phyloP scores from a whole-genome alignment of 2,797 vertebrate species.

The Chloroceryle inda region DNA sequence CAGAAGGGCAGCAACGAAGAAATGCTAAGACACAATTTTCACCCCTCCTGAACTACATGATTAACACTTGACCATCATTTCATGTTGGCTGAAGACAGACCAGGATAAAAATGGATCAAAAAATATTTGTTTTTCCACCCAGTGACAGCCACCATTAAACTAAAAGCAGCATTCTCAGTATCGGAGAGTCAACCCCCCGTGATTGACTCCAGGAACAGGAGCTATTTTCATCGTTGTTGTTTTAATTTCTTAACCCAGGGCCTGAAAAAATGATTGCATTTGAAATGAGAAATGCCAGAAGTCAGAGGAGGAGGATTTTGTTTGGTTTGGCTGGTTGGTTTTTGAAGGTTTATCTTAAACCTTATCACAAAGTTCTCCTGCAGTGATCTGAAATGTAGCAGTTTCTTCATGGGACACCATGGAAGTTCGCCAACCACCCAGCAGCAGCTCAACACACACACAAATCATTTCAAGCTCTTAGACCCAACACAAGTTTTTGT shows the following conservation, averaged over 20 bases:
- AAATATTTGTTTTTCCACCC: neutral
- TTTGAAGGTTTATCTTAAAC: neutral
- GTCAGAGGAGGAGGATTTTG: neutral
- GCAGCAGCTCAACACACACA: neutral
- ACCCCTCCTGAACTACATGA: neutral
- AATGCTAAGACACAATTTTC: neutral
- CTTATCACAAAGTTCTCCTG: neutral
- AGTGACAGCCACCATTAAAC: neutral
- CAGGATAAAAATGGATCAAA: neutral
- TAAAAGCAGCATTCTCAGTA: neutral
- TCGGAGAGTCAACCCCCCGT: neutral
- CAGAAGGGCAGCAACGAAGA: neutral
- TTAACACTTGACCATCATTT: neutral
- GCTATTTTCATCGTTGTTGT: neutral
- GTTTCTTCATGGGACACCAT: neutral
- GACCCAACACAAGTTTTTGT: neutral
- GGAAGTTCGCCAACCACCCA: neutral
- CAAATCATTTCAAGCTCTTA: neutral
- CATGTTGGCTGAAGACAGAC: neutral
- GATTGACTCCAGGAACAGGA: neutral
- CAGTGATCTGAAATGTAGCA: neutral
- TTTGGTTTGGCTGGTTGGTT: neutral
- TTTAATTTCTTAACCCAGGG: neutral
- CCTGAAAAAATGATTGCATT: neutral
- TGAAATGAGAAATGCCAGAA: neutral